phyloP scores from a whole-genome alignment of 2,797 vertebrate genomes.

The Chrosomus eos region DNA sequence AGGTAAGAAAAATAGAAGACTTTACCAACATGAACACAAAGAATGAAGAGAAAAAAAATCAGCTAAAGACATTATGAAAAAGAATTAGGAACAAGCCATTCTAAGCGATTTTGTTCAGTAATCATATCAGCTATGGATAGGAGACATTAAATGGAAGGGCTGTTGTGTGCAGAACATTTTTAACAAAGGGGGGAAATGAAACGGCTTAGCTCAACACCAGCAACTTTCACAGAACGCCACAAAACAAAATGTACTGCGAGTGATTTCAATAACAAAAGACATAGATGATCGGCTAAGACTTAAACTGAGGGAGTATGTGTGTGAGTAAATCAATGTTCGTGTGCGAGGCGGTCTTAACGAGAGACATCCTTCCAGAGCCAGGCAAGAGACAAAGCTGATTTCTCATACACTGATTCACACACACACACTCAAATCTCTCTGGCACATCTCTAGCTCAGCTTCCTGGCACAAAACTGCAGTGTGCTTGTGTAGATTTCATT shows the following conservation, averaged over 20 bases:
- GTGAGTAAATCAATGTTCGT: background rate
- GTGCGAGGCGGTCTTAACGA: background rate
- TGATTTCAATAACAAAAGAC: constrained; percentile 9
- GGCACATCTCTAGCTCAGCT: constrained; percentile 35
- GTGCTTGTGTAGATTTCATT: background rate
- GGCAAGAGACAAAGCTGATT: constrained; percentile 43
- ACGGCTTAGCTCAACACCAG: background rate
- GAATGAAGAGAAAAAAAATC: background rate
- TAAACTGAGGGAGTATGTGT: background rate
- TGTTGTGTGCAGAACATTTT: constrained; percentile 3
- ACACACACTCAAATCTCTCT: constrained; percentile 28
- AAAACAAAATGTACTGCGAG: background rate
- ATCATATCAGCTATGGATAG: background rate
- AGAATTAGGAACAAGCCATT: background rate
- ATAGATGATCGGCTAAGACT: background rate
- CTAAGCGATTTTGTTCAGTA: background rate
- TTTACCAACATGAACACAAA: background rate
- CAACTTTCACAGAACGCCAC: background rate
- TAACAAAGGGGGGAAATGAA: background rate
- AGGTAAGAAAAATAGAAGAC: background rate
- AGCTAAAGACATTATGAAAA: constrained; percentile 8
- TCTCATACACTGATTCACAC: constrained; percentile 37
- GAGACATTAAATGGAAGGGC: background rate
- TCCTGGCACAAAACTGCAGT: constrained; percentile 17
- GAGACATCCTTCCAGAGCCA: constrained; percentile 34